A percentile compares a stretch with the other conserved stretches of the same genome.
Conservation (phyloP, 2,888 invertebrate genomes). For the Lycia hirtaria region DNA sequence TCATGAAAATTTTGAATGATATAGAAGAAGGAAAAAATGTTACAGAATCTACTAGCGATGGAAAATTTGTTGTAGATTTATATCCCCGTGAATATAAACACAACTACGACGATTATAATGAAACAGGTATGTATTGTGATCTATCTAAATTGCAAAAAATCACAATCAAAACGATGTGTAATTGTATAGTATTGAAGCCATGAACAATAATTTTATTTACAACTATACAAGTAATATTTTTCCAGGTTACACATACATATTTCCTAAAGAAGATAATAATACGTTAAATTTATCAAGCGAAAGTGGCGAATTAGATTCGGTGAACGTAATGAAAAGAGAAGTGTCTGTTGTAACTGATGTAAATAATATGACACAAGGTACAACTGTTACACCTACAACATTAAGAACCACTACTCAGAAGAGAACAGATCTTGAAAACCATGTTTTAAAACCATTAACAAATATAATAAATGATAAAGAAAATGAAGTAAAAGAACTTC, state of each 20-base stretch:
- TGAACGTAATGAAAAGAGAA: constrained; percentile 63
- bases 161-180: too few relatives aligned
- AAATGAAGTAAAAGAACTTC: constrained; percentile 58
- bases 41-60: constrained; percentile 30
- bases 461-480: constrained; percentile 59
- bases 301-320: constrained; percentile 35
- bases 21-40: constrained; percentile 35
- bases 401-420: constrained; percentile 26
- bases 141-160: background rate
- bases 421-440: constrained; percentile 40
- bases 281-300: constrained; percentile 31
- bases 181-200: too few relatives aligned
- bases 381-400: background rate
- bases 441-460: constrained; percentile 54
- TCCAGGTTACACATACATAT: constrained; percentile 5
- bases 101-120: background rate
- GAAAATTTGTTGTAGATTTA: constrained; percentile 46
- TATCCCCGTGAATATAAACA: constrained; percentile 22
- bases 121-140: constrained; percentile 10
- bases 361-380: constrained; percentile 11
- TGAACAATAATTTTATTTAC: too few relatives aligned
- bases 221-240: background rate
- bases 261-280: constrained; percentile 33
- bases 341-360: constrained; percentile 27
- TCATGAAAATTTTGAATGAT: constrained; percentile 30